Conservation (phyloP, 1,140 invertebrate genomes). For the Cherax destructor region DNA sequence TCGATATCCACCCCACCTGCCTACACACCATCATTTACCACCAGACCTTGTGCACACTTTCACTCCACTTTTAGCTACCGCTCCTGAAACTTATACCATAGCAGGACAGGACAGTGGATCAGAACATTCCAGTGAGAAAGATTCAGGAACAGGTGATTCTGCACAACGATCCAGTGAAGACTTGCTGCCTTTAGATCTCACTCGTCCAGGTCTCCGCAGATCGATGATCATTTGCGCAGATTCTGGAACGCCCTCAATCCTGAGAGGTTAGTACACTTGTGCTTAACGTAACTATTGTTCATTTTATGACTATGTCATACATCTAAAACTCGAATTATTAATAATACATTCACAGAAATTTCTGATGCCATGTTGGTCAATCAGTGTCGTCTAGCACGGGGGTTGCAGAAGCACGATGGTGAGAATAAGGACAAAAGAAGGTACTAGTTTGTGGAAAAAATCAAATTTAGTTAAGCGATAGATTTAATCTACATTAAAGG, state of each 20-base stretch:
- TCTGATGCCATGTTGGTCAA: too few species aligned
- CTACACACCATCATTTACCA: conserved; percentile 45
- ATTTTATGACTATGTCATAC: too few species aligned
- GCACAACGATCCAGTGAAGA: conserved; percentile 81
- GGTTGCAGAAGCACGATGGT: too few species aligned
- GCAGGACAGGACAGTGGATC: conserved; percentile 75
- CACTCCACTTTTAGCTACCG: conserved; percentile 19
- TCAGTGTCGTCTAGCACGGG: too few species aligned
- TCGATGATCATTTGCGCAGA: conserved; percentile 53
- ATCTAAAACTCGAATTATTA: too few species aligned
- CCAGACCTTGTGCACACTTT: conserved; percentile 48
- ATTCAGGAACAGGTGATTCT: conserved; percentile 82
- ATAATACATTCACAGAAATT: too few species aligned
- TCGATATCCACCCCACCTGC: conserved; percentile 18
- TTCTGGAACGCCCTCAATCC: conserved; percentile 8
- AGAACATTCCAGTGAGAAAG: conserved; percentile 78
- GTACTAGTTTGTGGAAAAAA: too few species aligned
- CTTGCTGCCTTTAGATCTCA: conserved; percentile 73
- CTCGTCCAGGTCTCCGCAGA: conserved; percentile 29
- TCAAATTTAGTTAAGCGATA: too few species aligned
- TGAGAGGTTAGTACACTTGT: conserved; percentile 20
- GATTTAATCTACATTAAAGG: too few species aligned
- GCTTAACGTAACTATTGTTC: background rate
- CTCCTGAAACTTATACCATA: conserved; percentile 14
- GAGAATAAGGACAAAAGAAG: too few species aligned